These are phyloP conservation scores for Heliconius hewitsoni DNA, from an alignment of 1,140 invertebrate genomes.

Conservation along the genomic window DNA sequence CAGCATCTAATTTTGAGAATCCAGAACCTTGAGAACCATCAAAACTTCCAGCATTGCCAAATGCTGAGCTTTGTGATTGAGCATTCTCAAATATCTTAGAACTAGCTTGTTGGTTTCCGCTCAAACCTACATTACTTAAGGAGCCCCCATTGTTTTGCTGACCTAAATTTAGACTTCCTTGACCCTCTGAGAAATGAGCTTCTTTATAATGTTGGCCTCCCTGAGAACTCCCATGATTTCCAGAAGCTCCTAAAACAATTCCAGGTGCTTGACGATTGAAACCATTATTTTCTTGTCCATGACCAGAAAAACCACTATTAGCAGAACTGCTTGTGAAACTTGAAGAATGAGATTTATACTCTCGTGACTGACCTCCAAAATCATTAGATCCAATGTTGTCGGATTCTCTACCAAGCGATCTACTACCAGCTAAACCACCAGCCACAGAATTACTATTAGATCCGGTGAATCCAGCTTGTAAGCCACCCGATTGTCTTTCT, in stretches of 20 bases:
- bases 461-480: neutral
- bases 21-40: neutral
- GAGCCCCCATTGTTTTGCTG: neutral
- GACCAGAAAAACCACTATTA: neutral
- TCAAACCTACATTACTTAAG: neutral
- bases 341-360: constrained; percentile 4
- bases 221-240: neutral
- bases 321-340: neutral
- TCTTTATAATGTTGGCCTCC: constrained; percentile 4
- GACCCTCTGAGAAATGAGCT: neutral
- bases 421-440: neutral
- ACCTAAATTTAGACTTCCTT: neutral
- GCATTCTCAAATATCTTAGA: neutral
- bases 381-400: neutral
- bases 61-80: neutral
- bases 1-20: neutral
- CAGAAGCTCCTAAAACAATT: neutral
- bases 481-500: neutral
- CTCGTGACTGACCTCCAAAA: neutral
- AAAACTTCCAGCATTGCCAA: neutral
- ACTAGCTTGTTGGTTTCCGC: neutral
- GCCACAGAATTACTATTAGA: neutral
- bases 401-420: neutral
- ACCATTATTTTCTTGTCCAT: neutral
- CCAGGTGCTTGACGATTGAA: neutral